A percentile compares a stretch with the other conserved stretches of the same genome.
Conservation (phyloP, 2,113 vertebrate species). For the Lophochroa leadbeateri region DNA sequence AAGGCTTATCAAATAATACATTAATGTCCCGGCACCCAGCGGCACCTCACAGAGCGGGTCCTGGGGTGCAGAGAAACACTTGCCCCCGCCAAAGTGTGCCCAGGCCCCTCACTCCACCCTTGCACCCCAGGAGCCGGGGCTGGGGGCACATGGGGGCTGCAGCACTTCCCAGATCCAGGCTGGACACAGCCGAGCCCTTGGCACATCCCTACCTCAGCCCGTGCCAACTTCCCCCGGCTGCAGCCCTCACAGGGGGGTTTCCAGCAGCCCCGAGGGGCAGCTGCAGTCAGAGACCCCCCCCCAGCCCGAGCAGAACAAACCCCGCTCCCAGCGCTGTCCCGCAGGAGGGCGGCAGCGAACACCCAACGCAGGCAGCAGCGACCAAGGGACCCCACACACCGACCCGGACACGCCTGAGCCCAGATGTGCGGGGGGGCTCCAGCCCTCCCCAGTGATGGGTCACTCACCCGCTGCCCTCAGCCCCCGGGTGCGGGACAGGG, state of each 20-base stretch:
- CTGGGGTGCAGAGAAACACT: fast-evolving
- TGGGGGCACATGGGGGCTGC: fast-evolving
- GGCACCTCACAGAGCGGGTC: fast-evolving
- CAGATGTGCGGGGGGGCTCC: fast-evolving
- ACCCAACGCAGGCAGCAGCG: neutral
- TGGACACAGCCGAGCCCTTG: neutral
- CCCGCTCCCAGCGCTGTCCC: fast-evolving
- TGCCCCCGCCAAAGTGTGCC: fast-evolving
- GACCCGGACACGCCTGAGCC: fast-evolving
- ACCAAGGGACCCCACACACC: neutral
- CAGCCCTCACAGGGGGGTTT: neutral
- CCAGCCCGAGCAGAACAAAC: neutral
- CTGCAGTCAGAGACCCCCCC: no score
- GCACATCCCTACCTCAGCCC: neutral
- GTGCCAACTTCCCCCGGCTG: fast-evolving
- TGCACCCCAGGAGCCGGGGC: neutral
- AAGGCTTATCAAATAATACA: no score
- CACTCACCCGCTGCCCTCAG: neutral
- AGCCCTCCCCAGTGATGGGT: fast-evolving
- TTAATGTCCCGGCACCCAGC: no score
- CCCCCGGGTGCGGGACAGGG: fast-evolving
- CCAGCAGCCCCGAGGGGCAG: neutral
- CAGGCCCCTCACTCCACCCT: fast-evolving
- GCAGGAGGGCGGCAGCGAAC: neutral
- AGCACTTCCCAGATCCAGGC: neutral